phyloP scores from a whole-genome alignment of 1,140 invertebrate species.

The Bombus pascuorum region DNA sequence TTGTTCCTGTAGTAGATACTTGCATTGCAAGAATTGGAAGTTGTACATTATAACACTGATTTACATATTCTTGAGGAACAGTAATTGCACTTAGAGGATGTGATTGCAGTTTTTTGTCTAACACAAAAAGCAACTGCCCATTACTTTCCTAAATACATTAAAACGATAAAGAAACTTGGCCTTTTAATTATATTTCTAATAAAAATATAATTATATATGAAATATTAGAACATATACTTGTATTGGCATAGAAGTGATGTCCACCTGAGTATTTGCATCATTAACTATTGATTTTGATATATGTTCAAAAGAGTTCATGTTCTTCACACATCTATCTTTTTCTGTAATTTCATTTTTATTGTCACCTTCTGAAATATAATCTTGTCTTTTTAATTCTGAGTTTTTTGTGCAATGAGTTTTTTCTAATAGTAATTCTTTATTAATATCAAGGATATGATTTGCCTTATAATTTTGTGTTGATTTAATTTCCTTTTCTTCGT shows the following conservation, averaged over 20 bases:
- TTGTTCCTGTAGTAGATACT: slow-evolving; percentile 36
- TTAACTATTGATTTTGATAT: slow-evolving; percentile 8
- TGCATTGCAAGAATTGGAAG: slow-evolving; percentile 61
- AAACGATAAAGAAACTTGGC: background rate
- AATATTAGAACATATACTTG: slow-evolving; percentile 30
- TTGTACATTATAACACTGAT: slow-evolving; percentile 66
- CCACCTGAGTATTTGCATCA: slow-evolving; percentile 26
- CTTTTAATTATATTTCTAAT: background rate
- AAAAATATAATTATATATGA: background rate
- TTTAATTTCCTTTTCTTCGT: slow-evolving; percentile 45
- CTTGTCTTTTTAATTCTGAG: background rate
- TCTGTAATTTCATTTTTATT: background rate
- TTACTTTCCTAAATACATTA: slow-evolving; percentile 52
- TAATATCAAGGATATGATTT: background rate
- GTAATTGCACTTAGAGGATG: slow-evolving; percentile 32
- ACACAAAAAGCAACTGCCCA: slow-evolving; percentile 53
- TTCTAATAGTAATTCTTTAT: slow-evolving; percentile 9
- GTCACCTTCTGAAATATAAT: background rate
- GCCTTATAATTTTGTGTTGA: background rate
- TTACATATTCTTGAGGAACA: slow-evolving; percentile 22
- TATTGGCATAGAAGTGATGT: slow-evolving; percentile 18
- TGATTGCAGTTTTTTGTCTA: slow-evolving; percentile 51
- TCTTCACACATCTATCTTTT: background rate
- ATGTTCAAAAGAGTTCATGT: background rate
- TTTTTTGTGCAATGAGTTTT: slow-evolving; percentile 53